A percentile compares a stretch with the other conserved stretches of the same genome.
Conservation (phyloP, 2,113 vertebrate genomes). For the Cathartes aura region DNA sequence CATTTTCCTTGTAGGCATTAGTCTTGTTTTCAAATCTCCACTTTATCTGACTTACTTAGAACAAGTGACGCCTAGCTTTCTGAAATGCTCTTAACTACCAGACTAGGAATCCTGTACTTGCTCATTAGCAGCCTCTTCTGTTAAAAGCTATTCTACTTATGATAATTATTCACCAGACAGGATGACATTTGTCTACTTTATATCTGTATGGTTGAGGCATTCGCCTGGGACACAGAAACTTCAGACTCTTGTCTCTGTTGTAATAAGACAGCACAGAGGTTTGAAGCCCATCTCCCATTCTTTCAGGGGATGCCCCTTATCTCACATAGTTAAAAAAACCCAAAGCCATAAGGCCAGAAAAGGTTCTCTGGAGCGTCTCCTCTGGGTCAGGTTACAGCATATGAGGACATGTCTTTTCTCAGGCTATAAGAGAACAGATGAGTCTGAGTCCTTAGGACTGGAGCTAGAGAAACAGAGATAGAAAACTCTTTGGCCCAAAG, state of each 20-base stretch:
- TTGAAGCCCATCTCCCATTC: not conserved
- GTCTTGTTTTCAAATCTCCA: not conserved
- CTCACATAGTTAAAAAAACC: not conserved
- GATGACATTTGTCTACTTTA: not conserved
- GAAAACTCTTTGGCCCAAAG: not conserved
- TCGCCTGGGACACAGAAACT: not conserved
- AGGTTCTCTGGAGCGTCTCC: not conserved
- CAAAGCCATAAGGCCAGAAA: not conserved
- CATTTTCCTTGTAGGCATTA: not conserved
- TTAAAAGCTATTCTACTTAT: not conserved
- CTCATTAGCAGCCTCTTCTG: not conserved
- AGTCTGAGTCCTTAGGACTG: not conserved
- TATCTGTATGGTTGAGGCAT: not conserved
- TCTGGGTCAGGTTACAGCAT: not conserved
- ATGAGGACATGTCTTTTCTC: not conserved
- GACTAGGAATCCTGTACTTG: not conserved
- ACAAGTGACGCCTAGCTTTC: not conserved
- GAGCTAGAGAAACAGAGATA: not conserved
- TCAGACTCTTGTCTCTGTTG: not conserved
- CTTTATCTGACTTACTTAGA: not conserved
- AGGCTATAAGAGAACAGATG: not conserved
- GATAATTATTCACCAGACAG: not conserved
- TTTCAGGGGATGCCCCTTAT: not conserved
- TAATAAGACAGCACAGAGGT: not conserved
- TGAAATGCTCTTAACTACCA: not conserved